Conservation (phyloP, 1,140 invertebrate species). For the Trichonephila clavipes region DNA sequence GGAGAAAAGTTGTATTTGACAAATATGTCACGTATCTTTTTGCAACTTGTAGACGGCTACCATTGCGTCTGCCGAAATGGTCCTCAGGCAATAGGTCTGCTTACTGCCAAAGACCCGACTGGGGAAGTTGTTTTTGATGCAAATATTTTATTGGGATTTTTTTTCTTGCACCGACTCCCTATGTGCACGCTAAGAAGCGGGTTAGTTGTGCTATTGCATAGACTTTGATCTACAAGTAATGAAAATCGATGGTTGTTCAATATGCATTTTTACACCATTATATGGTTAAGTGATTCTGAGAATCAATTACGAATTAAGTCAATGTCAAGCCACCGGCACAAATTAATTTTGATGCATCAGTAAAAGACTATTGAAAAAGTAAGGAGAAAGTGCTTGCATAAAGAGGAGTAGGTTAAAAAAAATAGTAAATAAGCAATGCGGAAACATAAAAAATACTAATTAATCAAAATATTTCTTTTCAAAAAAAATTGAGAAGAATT, state of each 20-base stretch:
- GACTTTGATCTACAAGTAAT: too few species aligned
- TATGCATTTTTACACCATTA: background rate
- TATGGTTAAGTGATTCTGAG: too few species aligned
- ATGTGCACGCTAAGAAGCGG: background rate
- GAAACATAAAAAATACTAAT: too few species aligned
- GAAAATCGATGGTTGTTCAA: background rate
- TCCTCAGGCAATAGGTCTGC: slow-evolving; percentile 15
- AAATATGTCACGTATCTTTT: slow-evolving; percentile 36
- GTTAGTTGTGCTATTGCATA: background rate
- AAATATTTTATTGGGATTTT: background rate
- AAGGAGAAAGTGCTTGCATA: too few species aligned
- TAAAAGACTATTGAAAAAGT: too few species aligned
- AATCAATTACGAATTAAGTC: too few species aligned
- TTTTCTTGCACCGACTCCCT: background rate
- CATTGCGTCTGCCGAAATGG: background rate
- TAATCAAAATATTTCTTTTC: too few species aligned
- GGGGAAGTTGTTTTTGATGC: background rate
- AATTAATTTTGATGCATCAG: too few species aligned
- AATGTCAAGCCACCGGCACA: too few species aligned
- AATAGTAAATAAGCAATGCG: too few species aligned
- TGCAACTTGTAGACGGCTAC: background rate
- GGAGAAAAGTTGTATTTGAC: background rate
- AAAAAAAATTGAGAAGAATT: too few species aligned
- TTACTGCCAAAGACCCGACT: background rate
- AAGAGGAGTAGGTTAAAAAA: too few species aligned